Base-by-base conservation (phyloP, 1,140 invertebrate species). In the Drosophila micromelanica region DNA sequence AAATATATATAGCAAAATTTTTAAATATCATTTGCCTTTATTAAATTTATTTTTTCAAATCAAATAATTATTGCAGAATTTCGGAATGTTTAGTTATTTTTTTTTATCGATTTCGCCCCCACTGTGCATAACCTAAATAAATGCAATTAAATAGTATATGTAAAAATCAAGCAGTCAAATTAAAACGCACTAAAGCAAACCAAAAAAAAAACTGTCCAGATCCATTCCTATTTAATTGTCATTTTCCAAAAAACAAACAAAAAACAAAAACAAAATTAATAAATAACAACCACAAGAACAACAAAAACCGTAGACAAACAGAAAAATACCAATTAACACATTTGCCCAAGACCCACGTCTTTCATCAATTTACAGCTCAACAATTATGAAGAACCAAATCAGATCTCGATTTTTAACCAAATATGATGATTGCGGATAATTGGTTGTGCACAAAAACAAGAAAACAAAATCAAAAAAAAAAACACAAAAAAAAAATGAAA, bases 381-480 rank as follows among this genome's bases (percentile, higher is more conserved):
- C 87, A 51, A 57, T 65, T 61, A 75, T 70, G 77, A 55, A 73
- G 55, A 61, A 84, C 62, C 65, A 78, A 80, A 89, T 84, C 78
- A 79, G 74, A 91, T 91, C 89, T 91, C 85, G 84, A 91, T 90
- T 91, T 91, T 91, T 91, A 91, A 78, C 68, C 63, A 70, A 85
- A 87, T 71, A 91, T 91, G 90, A 91, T 91, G 90, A 91, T 91
- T 91, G 90, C 86, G 90, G 90, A 91, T 91, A 91, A 91, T 91
- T 91, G 90, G 90, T 91, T 91, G 90, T 85, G 80, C 90, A 91
- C 90, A 81, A 76, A 87, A 85, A 81, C 43, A 17, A 40, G 17
- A 56, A 64, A 15, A 48, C 54, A 55, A 48, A 12, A 30, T 38
- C 13, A 56, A 37, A 30, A 13, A 20, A 23, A 27, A 11, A n/a